Percentiles rank a stretch among this genome's conserved stretches.
These are phyloP conservation scores for Diorhabda sublineata DNA, from an alignment of 1,140 invertebrate species.

Conservation along the genomic window DNA sequence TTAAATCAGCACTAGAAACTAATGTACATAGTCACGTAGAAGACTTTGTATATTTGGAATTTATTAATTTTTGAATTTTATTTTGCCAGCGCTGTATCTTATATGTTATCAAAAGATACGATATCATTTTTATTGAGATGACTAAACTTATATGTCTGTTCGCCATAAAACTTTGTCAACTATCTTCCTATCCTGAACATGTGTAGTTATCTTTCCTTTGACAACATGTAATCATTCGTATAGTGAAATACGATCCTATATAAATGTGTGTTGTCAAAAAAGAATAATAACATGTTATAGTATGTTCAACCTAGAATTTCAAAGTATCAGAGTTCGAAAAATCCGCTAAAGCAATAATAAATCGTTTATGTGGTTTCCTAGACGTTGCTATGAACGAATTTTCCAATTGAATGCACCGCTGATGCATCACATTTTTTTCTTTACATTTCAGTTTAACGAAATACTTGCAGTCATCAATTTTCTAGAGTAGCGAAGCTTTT, in stretches of 20 bases:
- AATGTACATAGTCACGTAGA: no score
- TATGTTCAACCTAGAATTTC: not conserved
- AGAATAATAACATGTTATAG: conserved; percentile 4
- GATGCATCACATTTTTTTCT: conserved; percentile 13
- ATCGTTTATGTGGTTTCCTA: conserved; percentile 14
- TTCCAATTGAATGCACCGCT: conserved; percentile 13
- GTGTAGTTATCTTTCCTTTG: no score
- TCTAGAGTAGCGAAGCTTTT: not conserved
- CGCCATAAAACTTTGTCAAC: no score
- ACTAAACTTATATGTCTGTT: no score
- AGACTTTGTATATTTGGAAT: no score
- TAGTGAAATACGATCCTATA: not conserved
- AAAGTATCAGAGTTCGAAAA: conserved; percentile 15
- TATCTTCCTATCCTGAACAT: no score
- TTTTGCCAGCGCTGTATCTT: no score
- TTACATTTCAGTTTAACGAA: not conserved
- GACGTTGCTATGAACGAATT: conserved; percentile 13
- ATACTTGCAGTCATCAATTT: conserved; percentile 7
- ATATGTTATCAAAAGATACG: no score
- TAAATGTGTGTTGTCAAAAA: conserved; percentile 4
- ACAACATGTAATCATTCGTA: not conserved
- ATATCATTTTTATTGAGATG: no score
- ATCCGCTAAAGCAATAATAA: conserved; percentile 13
- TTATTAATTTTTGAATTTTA: no score
- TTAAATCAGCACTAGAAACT: no score